Percentiles rank a stretch among this genome's conserved stretches.
Conservation (phyloP, 2,113 vertebrate genomes). For the Rhadina sibilatrix region DNA sequence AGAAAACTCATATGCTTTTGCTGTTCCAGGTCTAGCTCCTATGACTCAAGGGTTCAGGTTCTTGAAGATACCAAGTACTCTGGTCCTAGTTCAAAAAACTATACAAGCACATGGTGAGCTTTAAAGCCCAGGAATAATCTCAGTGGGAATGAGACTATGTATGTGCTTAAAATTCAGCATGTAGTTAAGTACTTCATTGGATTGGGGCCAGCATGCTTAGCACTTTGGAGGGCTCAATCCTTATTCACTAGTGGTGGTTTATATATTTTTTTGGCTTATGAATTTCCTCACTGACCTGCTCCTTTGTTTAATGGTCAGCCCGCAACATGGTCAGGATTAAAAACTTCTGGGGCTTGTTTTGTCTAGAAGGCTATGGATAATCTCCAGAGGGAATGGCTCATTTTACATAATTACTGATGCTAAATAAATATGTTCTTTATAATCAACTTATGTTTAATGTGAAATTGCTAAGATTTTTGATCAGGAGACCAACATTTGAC, state of each 20-base stretch:
- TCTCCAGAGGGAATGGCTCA: slow-evolving; percentile 40
- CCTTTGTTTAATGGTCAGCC: slow-evolving; percentile 46
- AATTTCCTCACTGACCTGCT: slow-evolving; percentile 15
- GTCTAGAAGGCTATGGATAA: slow-evolving; percentile 46
- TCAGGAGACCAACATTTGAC: neutral
- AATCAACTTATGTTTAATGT: slow-evolving; percentile 47
- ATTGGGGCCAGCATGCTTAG: slow-evolving; percentile 1
- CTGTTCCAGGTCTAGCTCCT: neutral
- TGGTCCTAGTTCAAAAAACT: neutral
- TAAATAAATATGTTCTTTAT: slow-evolving; percentile 63
- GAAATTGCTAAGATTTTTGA: slow-evolving; percentile 46
- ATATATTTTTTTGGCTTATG: slow-evolving; percentile 16
- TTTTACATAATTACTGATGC: slow-evolving; percentile 46
- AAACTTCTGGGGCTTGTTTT: slow-evolving; percentile 60
- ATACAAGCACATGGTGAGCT: neutral
- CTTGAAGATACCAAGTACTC: neutral
- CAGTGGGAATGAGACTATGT: slow-evolving; percentile 43
- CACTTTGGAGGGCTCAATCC: slow-evolving; percentile 13
- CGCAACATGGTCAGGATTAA: slow-evolving; percentile 1
- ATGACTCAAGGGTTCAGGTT: neutral
- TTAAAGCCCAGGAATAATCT: slow-evolving; percentile 11
- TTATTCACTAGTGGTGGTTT: slow-evolving; percentile 11
- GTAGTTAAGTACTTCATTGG: slow-evolving; percentile 30
- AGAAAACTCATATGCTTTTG: neutral
- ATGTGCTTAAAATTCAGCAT: slow-evolving; percentile 52